Percentiles rank a stretch among this genome's conserved stretches.
phyloP scores from a whole-genome alignment of 1,140 invertebrate species.

The Drusus annulatus region DNA sequence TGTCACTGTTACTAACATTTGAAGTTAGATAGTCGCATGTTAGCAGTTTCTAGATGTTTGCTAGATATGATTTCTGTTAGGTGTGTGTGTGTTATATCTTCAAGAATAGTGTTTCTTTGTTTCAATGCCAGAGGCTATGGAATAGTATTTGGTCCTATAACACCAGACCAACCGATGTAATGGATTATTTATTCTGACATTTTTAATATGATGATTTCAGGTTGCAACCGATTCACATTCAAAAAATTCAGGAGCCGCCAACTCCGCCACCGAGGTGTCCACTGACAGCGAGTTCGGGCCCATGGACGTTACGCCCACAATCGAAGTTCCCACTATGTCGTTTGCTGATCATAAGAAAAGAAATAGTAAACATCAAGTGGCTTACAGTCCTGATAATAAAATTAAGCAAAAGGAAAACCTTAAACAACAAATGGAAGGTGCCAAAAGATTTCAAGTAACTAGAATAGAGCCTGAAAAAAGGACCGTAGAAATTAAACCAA shows the following conservation, averaged over 20 bases:
- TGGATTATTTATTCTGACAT: constrained; percentile 4
- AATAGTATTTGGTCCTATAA: too few relatives aligned
- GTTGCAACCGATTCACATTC: constrained; percentile 81
- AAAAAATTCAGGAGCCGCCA: constrained; percentile 79
- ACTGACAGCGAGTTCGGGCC: constrained; percentile 89
- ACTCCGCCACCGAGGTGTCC: constrained; percentile 91
- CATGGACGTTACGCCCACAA: constrained; percentile 72
- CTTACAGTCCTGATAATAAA: constrained; percentile 41
- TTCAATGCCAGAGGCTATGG: too few relatives aligned
- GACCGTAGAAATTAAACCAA: constrained; percentile 28
- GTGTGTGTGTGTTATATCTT: too few relatives aligned
- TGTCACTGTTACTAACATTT: too few relatives aligned
- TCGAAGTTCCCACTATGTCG: constrained; percentile 77
- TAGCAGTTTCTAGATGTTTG: too few relatives aligned
- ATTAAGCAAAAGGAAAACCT: constrained; percentile 40
- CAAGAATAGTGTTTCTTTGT: too few relatives aligned
- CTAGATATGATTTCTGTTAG: too few relatives aligned
- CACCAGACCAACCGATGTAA: not conserved
- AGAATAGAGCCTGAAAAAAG: constrained; percentile 24
- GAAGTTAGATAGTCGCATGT: too few relatives aligned
- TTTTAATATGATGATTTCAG: constrained; percentile 64
- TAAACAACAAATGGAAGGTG: constrained; percentile 23
- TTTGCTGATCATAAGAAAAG: constrained; percentile 72
- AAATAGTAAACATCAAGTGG: constrained; percentile 1
- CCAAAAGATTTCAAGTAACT: not conserved